A percentile compares a stretch with the other conserved stretches of the same genome.
Evolutionary conservation across 2,888 invertebrate genomes (phyloP).

Genomic region (Platycheirus rosarum): DNA sequence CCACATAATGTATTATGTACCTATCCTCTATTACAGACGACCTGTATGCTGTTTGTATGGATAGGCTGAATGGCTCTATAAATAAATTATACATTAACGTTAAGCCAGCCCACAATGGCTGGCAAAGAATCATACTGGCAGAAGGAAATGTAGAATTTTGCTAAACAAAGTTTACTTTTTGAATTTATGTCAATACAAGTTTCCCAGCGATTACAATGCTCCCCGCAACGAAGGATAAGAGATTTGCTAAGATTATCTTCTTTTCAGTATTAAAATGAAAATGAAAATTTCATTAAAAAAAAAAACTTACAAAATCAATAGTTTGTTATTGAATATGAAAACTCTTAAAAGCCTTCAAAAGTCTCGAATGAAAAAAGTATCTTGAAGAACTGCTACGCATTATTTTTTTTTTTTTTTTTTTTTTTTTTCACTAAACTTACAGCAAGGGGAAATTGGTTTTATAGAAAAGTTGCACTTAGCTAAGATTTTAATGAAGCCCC

Average conservation of each 20-base stretch:
- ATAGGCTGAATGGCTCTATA: slow-evolving; percentile 52
- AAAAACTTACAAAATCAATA: background rate
- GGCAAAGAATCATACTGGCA: slow-evolving; percentile 3
- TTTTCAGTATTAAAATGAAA: background rate
- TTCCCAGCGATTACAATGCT: background rate
- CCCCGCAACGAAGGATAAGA: background rate
- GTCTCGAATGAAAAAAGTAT: too few species aligned
- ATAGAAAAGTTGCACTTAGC: slow-evolving; percentile 2
- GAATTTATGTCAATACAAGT: background rate
- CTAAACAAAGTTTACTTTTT: slow-evolving; percentile 2
- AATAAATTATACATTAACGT: slow-evolving; percentile 60
- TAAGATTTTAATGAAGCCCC: slow-evolving; percentile 50
- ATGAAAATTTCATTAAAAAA: background rate
- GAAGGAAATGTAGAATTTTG: slow-evolving; percentile 10
- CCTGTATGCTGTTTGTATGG: slow-evolving; percentile 30
- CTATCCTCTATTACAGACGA: background rate
- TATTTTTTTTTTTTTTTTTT: slow-evolving; percentile 6
- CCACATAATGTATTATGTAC: slow-evolving; percentile 1
- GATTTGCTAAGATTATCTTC: background rate
- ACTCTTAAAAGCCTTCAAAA: too few species aligned
- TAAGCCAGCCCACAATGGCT: slow-evolving; percentile 53
- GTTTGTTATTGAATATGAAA: too few species aligned
- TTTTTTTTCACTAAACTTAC: slow-evolving; percentile 3
- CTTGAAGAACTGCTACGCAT: too few species aligned
- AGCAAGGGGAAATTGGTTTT: background rate